Base-by-base conservation (phyloP, 2,113 vertebrate genomes). In the Ptilorrhoa leucosticta region DNA sequence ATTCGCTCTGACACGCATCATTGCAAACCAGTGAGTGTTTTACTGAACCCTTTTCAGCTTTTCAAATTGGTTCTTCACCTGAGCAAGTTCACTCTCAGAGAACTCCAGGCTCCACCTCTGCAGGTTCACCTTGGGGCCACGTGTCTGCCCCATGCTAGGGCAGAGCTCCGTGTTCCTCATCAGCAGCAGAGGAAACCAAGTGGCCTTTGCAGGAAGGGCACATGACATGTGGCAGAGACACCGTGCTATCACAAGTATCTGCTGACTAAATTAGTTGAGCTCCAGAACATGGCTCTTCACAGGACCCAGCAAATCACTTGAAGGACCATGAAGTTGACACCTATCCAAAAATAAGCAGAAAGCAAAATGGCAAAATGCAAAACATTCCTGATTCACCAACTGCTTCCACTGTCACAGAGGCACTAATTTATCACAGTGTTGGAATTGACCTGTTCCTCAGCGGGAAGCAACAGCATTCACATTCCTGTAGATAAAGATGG, bases 111-210 rank as follows among this genome's bases (percentile, higher is more conserved):
- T 9, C n/a, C 2, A 27, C 50, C 58, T 80, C 70, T 13, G 28
- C 51, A 51, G 72, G 2, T 6, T 72, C 63, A n/a, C 72, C 88
- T 37, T 65, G 58, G 50, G 82, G 65, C 11, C 64, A 50, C 6
- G 0, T 13, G 47, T 63, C 44, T 16, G 76, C 58, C 22, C 27
- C 3, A 0, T 0, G 18, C 27, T 2, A 2, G 37, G 81, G 56
- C 65, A 19, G 11, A 11, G 17, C 40, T 31, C 20, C 0, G 0
- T 19, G 51, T 2, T 70, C 66, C 61, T 22, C 13, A 28, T 12
- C 78, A 65, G 8, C 16, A 3, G 58, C n/a, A 15, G 45, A 47
- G 50, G 42, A n/a, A 40, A 28, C 24, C 33, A 40, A 64, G 56
- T 17, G 27, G 44, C 73, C 85, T 85, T 79, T 33, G 39, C 73